Base-by-base conservation (phyloP, 2,113 vertebrate species). In the Scophthalmus maximus region DNA sequence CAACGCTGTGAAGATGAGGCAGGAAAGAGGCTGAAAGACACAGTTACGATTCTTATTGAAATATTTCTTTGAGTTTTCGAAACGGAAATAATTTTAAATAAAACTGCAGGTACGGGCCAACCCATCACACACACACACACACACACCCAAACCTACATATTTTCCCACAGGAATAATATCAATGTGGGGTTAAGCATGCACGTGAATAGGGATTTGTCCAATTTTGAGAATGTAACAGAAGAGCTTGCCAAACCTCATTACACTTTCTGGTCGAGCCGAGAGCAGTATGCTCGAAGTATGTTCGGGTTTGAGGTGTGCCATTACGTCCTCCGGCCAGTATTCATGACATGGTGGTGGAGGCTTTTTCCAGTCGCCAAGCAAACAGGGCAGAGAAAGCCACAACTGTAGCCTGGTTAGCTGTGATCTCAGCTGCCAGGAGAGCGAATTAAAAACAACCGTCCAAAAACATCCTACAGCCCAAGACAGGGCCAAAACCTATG, bases 11-110 rank as follows among this genome's bases (percentile, higher is more conserved):
- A 68, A 66, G 42, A 46, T n/a, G 42, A n/a, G 7, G 18, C 6
- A n/a, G 42, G 42, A 20, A 6, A 20, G n/a, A n/a, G 42, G 18
- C 12, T 44, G 42, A 44, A 46, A 46, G 23, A 49, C 22, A 40
- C 40, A 2, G 47, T 59, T 25, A 66, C 47, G 42, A 29, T 34
- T 62, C 7, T 47, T 9, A 22, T 47, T 60, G 17, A 34, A 44
- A 67, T 75, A 46, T 44, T 68, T 2, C 46, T n/a, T 46, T 46
- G 42, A n/a, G 34, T 68, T 67, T 69, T 65, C 15, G 71, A 30
- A 64, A 46, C 72, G n/a, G 8, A 34, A 42, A 62, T 30, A 18
- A 68, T 27, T 8, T 2, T 2, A 38, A 40, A 72, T 6, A 55
- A 52, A n/a, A 26, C 22, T 17, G 15, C 40, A n/a, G n/a, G n/a